Base-by-base conservation (phyloP, 1,140 invertebrate genomes). In the Temnothorax longispinosus region DNA sequence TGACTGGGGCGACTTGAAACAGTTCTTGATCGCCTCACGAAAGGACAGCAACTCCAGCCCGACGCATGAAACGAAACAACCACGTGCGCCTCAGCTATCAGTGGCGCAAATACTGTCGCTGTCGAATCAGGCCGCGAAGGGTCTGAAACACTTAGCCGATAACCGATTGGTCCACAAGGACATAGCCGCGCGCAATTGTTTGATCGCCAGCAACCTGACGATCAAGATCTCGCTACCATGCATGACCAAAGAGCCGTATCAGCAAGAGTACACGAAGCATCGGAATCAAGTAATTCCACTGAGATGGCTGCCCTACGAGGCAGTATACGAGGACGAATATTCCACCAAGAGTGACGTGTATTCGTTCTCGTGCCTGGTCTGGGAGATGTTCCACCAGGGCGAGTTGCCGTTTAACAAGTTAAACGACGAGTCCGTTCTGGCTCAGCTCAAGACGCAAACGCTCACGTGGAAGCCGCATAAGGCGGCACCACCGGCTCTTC, bases 1-100 rank as follows among this genome's bases (percentile, higher is more conserved):
- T 35, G 98, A 99, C 92, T 99, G 98, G 98, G 98, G 98, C n/a
- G 98, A 99, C 94, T 95, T 99, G 72, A 99, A 99, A 90, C 98
- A 98, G 93, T 99, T 99, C 95, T 95, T 99, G n/a, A 95, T 98
- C 64, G 98, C 98, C 5, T 99, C 98, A 0, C 95, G 97, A 27
- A 96, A 97, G 88, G 96, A 97, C 75, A 94, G 85, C 62, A 94
- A 93, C 27, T 32, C 72, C 0, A 94, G 93, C 62, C 93, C 94
- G 0, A 91, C 89, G 0, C 92, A 94, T 10, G 92, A 93, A 15
- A 96, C 93, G 92, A 96, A 94, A 82, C 95, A 87, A 76, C 96
- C 90, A 87, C 92, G 95, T 8, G 96, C 97, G 4, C 96, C 97
- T 0, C 96, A 97, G 38, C 94, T 98, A 0, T 96, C 96, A 1